Evolutionary conservation across 1,140 invertebrate species (phyloP), one percentile per base, ranked within the genome.

Genomic region (Mesaphorura yosii): DNA sequence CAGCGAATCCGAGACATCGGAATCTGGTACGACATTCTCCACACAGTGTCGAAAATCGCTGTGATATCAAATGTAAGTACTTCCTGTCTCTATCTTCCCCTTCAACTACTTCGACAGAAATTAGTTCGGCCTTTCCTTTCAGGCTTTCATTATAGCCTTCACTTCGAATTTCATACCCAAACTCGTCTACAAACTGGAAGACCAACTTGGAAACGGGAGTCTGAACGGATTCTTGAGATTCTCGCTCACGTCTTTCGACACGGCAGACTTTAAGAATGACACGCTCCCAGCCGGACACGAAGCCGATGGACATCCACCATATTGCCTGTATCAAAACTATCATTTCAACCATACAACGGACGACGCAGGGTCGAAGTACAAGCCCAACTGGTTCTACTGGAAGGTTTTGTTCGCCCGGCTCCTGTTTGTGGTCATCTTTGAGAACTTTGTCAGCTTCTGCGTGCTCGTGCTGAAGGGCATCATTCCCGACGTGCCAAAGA

Each of bases 61-160:
- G 84, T 96, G 14, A 82, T 95, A 19, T 91, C 87, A 39, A 96
- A 96, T 74, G 91, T 93, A 71, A 81, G 80, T 76, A 7, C n/a
- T 46, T 41, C 40, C 17, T 12, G 40, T 41, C 22, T 17, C 7
- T 12, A 12, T 37, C 34, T 12, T 12, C 12, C 34, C 17, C 15
- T 29, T 10, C 7, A 10, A 45, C 28, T 25, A 52, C 17, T 4
- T 4, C 7, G 12, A 12, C 17, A 12, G 17, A 17, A 12, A 37
- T 12, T 46, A 12, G 25, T 20, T 50, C 22, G 27, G n/a, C n/a
- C 15, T 15, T 52, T 34, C 15, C 46, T 42, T 25, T 4, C 68
- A 96, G 91, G 94, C 86, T 45, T 91, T 96, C 65, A 93, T 98
- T 47, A 98, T 99, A 66, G 94, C 94, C 31, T 98, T 98, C 72